These are phyloP conservation scores for Paratrypauchen microcephalus DNA, from an alignment of 2,797 vertebrate species.

Conservation along the genomic window DNA sequence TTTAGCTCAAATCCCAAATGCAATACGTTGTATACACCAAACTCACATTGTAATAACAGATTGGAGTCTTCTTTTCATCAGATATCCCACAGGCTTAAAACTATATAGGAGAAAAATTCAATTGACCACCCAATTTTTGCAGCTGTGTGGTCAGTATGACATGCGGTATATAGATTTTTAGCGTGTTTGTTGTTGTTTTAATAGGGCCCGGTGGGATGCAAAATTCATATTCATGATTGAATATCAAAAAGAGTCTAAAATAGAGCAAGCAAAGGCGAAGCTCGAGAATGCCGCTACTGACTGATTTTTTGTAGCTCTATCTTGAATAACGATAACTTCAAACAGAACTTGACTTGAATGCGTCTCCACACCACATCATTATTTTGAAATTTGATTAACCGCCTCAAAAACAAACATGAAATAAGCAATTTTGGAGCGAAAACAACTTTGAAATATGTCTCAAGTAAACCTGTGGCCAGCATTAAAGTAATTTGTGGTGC, in stretches of 20 bases:
- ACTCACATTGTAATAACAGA: neutral
- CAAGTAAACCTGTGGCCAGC: too few relatives aligned
- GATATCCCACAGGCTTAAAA: conserved; percentile 28
- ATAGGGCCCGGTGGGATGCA: conserved; percentile 55
- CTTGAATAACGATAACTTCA: conserved; percentile 29
- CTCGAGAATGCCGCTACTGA: conserved; percentile 3
- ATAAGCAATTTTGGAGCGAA: conserved; percentile 14
- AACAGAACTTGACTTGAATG: conserved; percentile 32
- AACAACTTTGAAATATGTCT: conserved; percentile 20
- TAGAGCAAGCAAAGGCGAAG: conserved; percentile 29
- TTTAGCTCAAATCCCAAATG: neutral
- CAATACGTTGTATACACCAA: neutral
- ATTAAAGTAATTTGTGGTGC: too few relatives aligned
- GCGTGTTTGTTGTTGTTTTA: conserved; percentile 52
- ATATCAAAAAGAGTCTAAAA: conserved; percentile 50
- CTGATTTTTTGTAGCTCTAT: conserved; percentile 19
- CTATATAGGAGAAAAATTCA: conserved; percentile 20
- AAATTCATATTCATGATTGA: conserved; percentile 36
- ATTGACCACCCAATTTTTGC: conserved; percentile 32
- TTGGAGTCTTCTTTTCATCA: conserved; percentile 8
- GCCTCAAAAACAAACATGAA: conserved; percentile 34
- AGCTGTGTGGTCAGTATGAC: conserved; percentile 48
- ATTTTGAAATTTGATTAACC: conserved; percentile 29
- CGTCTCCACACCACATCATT: conserved; percentile 8
- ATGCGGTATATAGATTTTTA: conserved; percentile 59